Evolutionary conservation across 2,113 vertebrate genomes (phyloP).

Genomic region (Xiphophorus maculatus): DNA sequence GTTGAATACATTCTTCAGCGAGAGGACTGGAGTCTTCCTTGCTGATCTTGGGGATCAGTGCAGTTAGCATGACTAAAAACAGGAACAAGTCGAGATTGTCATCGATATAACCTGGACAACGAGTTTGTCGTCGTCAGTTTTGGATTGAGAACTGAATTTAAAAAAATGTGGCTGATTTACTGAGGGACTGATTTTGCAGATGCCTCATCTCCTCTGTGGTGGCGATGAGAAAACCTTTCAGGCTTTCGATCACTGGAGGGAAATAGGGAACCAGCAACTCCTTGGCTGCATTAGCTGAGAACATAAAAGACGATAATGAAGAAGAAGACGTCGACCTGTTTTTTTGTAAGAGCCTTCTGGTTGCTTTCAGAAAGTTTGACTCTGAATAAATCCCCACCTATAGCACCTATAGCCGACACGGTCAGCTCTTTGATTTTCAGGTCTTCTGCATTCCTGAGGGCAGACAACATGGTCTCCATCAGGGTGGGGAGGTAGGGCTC

Average conservation of each 20-base stretch:
- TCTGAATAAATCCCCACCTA: conserved; percentile 76
- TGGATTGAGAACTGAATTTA: neutral
- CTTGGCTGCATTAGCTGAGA: conserved; percentile 86
- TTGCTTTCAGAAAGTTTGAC: neutral
- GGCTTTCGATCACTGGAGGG: conserved; percentile 82
- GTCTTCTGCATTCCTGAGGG: conserved; percentile 77
- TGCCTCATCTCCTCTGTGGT: conserved; percentile 84
- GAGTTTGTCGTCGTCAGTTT: neutral
- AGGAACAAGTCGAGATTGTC: neutral
- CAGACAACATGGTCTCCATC: conserved; percentile 87
- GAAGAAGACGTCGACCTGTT: too few species aligned
- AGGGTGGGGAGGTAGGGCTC: conserved; percentile 87
- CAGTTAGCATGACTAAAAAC: conserved; percentile 84
- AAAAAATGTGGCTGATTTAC: conserved; percentile 59
- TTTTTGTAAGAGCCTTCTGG: too few species aligned
- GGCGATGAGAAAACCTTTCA: conserved; percentile 84
- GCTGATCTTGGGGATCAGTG: conserved; percentile 83
- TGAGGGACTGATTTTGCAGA: conserved; percentile 87
- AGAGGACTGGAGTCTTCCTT: conserved; percentile 85
- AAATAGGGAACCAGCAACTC: conserved; percentile 87
- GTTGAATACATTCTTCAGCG: conserved; percentile 85
- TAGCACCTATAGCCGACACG: conserved; percentile 87
- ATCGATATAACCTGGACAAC: too few species aligned
- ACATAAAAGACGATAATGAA: neutral
- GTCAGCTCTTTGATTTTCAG: conserved; percentile 86